Percentiles rank a stretch among this genome's conserved stretches.
These are phyloP conservation scores for Natrix natrix DNA, from an alignment of 2,797 vertebrate species.

Conservation along the genomic window DNA sequence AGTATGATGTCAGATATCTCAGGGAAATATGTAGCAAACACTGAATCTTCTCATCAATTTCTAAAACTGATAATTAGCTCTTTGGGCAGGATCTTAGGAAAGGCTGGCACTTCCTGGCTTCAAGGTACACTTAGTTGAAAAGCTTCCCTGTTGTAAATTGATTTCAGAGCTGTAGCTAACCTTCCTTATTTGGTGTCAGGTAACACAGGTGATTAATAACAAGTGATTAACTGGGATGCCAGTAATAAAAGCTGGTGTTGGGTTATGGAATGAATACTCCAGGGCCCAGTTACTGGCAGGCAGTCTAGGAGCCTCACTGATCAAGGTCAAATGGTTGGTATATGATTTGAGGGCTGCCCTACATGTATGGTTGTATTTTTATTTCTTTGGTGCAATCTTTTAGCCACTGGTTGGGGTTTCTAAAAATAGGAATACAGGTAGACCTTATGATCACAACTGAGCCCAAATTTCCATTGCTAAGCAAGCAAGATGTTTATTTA, in stretches of 20 bases:
- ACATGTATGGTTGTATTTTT: neutral
- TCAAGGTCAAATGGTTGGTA: neutral
- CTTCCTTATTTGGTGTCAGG: neutral
- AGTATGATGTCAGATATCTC: neutral
- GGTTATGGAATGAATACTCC: neutral
- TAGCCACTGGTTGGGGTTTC: neutral
- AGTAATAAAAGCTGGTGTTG: neutral
- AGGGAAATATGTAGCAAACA: neutral
- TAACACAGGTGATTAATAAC: neutral
- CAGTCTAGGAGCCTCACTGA: neutral
- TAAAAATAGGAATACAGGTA: neutral
- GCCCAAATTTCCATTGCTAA: neutral
- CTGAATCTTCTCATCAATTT: neutral
- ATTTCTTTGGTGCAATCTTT: neutral
- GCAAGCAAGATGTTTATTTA: neutral
- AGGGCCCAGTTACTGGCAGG: neutral
- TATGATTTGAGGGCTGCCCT: neutral
- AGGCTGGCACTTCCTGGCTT: neutral
- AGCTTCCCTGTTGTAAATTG: neutral
- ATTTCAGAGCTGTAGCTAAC: neutral
- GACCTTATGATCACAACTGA: neutral
- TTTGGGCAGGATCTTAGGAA: neutral
- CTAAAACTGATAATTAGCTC: neutral
- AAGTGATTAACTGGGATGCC: neutral
- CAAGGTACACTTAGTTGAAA: neutral